Conservation (phyloP, 2,888 invertebrate species). For the Ophion costatus region DNA sequence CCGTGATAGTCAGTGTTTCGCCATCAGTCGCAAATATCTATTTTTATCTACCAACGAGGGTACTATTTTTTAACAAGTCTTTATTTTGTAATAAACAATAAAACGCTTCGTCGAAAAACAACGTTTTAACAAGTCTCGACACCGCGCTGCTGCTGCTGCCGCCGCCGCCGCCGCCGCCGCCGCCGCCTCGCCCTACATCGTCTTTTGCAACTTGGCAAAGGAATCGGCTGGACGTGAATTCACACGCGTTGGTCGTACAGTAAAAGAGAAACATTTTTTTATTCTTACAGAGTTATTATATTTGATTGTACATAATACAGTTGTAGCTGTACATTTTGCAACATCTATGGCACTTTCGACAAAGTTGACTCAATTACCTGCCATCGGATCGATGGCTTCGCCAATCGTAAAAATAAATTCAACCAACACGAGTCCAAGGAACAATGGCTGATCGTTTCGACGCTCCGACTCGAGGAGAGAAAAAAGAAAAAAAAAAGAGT, state of each 20-base stretch:
- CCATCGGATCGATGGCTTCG: constrained; percentile 45
- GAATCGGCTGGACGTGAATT: not conserved
- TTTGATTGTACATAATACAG: constrained; percentile 69
- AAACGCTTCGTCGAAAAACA: not conserved
- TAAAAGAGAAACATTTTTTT: constrained; percentile 62
- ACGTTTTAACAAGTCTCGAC: no score
- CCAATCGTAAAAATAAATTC: constrained; percentile 28
- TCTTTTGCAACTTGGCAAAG: not conserved
- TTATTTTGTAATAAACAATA: not conserved
- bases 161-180: no score
- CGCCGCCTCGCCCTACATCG: not conserved
- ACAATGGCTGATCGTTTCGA: constrained; percentile 36
- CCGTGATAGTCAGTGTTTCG: not conserved
- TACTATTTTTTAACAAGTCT: not conserved
- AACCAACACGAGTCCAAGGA: constrained; percentile 27
- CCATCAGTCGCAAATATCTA: not conserved
- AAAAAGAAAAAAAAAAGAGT: constrained; percentile 19
- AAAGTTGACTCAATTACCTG: not conserved
- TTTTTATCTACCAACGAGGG: not conserved
- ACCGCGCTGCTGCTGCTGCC: no score
- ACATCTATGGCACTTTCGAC: constrained; percentile 76
- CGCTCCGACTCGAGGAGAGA: constrained; percentile 34
- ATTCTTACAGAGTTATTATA: constrained; percentile 53
- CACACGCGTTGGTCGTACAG: no score
- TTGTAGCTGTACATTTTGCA: constrained; percentile 66